Evolutionary conservation across 1,140 invertebrate genomes (phyloP).

Genomic region (Teleopsis dalmanni): DNA sequence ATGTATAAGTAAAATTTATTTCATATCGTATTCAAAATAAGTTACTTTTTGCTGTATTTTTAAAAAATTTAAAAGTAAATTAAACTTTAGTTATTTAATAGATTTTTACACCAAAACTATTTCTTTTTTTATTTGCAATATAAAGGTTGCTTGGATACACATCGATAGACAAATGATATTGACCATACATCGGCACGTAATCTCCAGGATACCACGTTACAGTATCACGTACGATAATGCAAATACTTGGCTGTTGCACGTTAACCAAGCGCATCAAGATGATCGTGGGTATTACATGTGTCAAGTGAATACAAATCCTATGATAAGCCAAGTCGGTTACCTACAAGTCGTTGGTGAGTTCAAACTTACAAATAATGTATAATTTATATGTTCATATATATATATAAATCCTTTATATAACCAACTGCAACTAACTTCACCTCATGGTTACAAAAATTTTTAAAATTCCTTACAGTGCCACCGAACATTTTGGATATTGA

Average conservation of each 20-base stretch:
- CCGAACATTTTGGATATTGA: slow-evolving; percentile 80
- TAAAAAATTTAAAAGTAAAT: background rate
- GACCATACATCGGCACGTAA: slow-evolving; percentile 83
- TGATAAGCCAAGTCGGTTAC: slow-evolving; percentile 90
- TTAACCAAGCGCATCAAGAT: slow-evolving; percentile 78
- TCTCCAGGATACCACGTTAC: slow-evolving; percentile 77
- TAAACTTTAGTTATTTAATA: background rate
- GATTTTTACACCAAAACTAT: background rate
- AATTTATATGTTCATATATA: too few relatives aligned
- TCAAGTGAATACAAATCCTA: slow-evolving; percentile 91
- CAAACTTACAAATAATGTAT: too few relatives aligned
- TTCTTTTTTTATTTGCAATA: background rate
- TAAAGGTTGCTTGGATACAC: slow-evolving; percentile 89
- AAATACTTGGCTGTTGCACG: slow-evolving; percentile 83
- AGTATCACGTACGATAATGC: slow-evolving; percentile 84
- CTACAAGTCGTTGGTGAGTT: slow-evolving; percentile 87
- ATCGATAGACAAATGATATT: slow-evolving; percentile 91
- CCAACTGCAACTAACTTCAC: background rate
- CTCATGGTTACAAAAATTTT: too few relatives aligned
- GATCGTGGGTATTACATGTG: slow-evolving; percentile 89
- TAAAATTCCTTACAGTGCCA: slow-evolving; percentile 56
- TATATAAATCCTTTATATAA: too few relatives aligned
- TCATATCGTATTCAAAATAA: background rate
- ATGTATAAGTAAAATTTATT: background rate
- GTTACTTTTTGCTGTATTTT: background rate